phyloP scores from a whole-genome alignment of 2,113 vertebrate species.

The Nyctibius bracteatus region DNA sequence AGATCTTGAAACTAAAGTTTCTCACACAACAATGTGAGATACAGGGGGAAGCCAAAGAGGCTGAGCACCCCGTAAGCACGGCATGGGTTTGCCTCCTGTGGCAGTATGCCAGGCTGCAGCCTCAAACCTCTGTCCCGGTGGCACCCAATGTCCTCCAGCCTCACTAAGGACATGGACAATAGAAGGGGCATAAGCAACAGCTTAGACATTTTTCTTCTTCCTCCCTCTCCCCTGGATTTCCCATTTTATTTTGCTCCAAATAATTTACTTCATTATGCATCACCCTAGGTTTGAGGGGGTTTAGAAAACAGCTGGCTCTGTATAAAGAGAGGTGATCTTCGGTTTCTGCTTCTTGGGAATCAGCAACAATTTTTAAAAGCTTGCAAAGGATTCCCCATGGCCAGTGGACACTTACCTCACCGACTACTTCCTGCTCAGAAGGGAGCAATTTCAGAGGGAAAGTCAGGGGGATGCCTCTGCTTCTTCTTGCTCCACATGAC shows the following conservation, averaged over 20 bases:
- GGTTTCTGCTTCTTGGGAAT: neutral
- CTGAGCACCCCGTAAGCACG: accelerated
- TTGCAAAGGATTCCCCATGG: neutral
- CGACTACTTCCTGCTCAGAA: neutral
- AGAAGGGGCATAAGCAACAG: neutral
- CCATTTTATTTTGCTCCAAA: neutral
- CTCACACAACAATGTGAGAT: neutral
- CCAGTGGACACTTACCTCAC: neutral
- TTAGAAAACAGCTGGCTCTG: neutral
- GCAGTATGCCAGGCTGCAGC: neutral
- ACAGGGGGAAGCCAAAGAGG: neutral
- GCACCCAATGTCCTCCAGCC: neutral
- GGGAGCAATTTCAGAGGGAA: conserved; percentile 41
- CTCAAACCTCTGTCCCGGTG: neutral
- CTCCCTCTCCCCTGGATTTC: neutral
- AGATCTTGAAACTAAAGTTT: neutral
- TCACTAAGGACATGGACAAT: neutral
- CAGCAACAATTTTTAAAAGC: neutral
- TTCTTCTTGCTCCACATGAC: neutral
- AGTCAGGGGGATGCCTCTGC: neutral
- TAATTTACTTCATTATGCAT: neutral
- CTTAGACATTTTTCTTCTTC: neutral
- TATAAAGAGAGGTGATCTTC: neutral
- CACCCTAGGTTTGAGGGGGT: accelerated
- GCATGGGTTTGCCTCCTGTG: accelerated